These are phyloP conservation scores for Hoplostethus mediterraneus DNA, from an alignment of 2,797 vertebrate genomes.

Conservation along the genomic window DNA sequence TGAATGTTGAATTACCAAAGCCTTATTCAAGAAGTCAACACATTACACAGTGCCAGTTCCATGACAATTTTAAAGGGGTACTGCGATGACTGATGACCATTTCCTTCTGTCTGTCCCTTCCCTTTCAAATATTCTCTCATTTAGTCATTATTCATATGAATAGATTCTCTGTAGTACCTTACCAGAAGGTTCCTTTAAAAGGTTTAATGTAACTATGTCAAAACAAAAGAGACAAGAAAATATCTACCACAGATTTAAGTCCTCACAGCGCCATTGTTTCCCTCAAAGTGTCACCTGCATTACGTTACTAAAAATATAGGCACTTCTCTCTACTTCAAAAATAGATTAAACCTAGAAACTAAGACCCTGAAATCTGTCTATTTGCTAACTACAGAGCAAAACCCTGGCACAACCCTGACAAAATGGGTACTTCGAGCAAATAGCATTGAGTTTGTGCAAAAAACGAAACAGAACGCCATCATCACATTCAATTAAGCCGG, in stretches of 20 bases:
- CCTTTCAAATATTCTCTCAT: slow-evolving; percentile 52
- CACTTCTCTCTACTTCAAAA: slow-evolving; percentile 58
- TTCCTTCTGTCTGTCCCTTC: slow-evolving; percentile 52
- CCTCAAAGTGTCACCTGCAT: slow-evolving; percentile 39
- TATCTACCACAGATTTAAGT: slow-evolving; percentile 75
- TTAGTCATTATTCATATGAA: slow-evolving; percentile 45
- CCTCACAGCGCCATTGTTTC: slow-evolving; percentile 43
- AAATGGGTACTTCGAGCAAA: slow-evolving; percentile 64
- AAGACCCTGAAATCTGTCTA: slow-evolving; percentile 67
- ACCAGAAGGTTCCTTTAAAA: slow-evolving; percentile 75
- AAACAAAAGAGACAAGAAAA: slow-evolving; percentile 54
- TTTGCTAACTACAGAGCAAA: slow-evolving; percentile 49
- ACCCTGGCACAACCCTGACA: slow-evolving; percentile 48
- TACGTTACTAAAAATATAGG: slow-evolving; percentile 47
- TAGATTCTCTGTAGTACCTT: slow-evolving; percentile 69
- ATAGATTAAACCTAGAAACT: slow-evolving; percentile 46
- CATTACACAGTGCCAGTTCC: slow-evolving; percentile 51
- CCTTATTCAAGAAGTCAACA: slow-evolving; percentile 14
- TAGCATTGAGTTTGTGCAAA: slow-evolving; percentile 67
- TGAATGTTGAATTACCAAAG: slow-evolving; percentile 35
- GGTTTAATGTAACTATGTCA: slow-evolving; percentile 49
- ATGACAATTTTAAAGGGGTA: slow-evolving; percentile 23
- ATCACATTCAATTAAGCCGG: slow-evolving; percentile 66
- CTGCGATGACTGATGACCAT: slow-evolving; percentile 15
- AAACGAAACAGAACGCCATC: slow-evolving; percentile 13